phyloP scores from a whole-genome alignment of 35 echinoderm and acorn worm species.

The Hemicentrotus pulcherrimus region DNA sequence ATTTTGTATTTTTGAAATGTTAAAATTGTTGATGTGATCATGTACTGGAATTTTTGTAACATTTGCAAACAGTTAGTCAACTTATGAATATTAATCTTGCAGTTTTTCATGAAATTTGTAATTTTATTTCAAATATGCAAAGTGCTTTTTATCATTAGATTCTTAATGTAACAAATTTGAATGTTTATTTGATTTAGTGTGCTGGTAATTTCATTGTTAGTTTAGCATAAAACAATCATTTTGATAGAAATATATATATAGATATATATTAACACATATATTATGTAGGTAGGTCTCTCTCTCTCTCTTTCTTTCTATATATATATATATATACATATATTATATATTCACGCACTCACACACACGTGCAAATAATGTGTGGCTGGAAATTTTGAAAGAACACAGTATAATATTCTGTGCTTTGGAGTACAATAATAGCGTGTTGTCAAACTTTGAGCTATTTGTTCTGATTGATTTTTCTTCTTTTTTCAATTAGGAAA shows the following conservation, averaged over 20 bases:
- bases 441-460: not conserved
- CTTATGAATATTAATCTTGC: not conserved
- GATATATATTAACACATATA: not conserved
- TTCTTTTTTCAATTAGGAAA: too few relatives aligned
- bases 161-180: not conserved
- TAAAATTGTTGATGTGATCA: not conserved
- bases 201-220: not conserved
- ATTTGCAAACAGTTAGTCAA: not conserved
- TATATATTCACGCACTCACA: not conserved
- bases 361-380: not conserved
- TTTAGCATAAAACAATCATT: slow-evolving; percentile 6
- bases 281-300: not conserved
- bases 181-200: slow-evolving; percentile 11
- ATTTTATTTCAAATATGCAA: not conserved
- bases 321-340: not conserved
- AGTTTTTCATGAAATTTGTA: not conserved
- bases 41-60: not conserved
- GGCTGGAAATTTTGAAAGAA: not conserved
- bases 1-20: not conserved
- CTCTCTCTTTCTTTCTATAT: not conserved
- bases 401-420: not conserved
- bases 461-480: too few relatives aligned
- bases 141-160: slow-evolving; percentile 11
- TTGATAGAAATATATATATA: not conserved
- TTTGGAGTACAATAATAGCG: not conserved